Percentiles rank a stretch among this genome's conserved stretches.
Conservation (phyloP, 2,888 invertebrate genomes). For the Brachyopa scutellaris region DNA sequence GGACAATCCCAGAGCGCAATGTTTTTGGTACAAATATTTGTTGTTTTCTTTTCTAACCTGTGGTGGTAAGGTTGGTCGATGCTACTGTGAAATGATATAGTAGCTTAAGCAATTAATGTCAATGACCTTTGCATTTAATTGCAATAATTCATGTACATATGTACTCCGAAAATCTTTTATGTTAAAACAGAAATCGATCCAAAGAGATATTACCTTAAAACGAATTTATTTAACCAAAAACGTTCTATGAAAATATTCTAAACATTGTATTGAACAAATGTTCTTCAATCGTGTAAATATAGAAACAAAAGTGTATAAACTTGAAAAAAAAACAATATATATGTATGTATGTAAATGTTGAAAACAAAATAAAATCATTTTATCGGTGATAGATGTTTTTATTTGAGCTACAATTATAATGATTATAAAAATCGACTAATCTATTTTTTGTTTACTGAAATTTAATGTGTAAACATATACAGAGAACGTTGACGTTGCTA, state of each 20-base stretch:
- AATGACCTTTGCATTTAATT: too few species aligned
- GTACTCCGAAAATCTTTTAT: too few species aligned
- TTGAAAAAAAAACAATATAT: neutral
- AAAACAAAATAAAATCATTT: conserved; percentile 2
- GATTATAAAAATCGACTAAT: too few species aligned
- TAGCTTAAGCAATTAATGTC: too few species aligned
- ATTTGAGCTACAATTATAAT: neutral
- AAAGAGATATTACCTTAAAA: neutral
- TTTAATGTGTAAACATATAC: too few species aligned
- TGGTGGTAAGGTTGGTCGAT: too few species aligned
- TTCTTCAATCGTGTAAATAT: conserved; percentile 1
- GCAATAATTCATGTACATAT: too few species aligned
- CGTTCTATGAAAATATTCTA: neutral
- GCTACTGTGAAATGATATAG: too few species aligned
- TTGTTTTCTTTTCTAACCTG: too few species aligned
- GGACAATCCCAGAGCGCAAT: conserved; percentile 1
- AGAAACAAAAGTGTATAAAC: neutral
- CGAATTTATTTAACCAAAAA: conserved; percentile 17
- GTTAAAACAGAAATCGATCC: neutral
- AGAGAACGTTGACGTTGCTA: too few species aligned
- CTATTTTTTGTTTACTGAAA: too few species aligned
- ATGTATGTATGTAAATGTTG: neutral
- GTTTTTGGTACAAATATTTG: conserved; percentile 15
- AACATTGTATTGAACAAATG: neutral
- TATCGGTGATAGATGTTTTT: neutral